Percentiles rank a stretch among this genome's conserved stretches.
Evolutionary conservation across 64 coral and sea anemone species (phyloP).

Genomic region (Stichodactyla mertensii): DNA sequence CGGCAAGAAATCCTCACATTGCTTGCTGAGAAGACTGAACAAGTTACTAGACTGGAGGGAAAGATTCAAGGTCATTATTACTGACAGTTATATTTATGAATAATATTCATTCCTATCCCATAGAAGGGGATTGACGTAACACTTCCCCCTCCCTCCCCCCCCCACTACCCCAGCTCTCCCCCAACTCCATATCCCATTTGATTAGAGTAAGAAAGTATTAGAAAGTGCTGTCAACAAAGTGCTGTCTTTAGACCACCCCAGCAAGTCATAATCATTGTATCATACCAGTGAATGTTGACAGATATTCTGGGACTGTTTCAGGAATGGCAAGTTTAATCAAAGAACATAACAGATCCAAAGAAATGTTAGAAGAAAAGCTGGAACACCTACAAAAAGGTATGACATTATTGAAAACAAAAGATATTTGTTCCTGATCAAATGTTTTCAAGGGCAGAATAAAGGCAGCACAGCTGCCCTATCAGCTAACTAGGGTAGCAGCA

Average conservation of each 20-base stretch:
- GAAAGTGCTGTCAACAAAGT: too few relatives aligned
- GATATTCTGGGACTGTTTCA: not conserved
- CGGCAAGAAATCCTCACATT: constrained; percentile 74
- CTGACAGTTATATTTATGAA: not conserved
- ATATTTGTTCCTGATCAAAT: too few relatives aligned
- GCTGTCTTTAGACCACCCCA: too few relatives aligned
- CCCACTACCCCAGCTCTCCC: too few relatives aligned
- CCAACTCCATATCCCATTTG: too few relatives aligned
- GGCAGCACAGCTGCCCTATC: not conserved
- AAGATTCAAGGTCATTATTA: constrained; percentile 71
- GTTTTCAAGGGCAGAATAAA: not conserved
- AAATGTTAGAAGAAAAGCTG: constrained; percentile 65
- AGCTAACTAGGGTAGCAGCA: not conserved
- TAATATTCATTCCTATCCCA: too few relatives aligned
- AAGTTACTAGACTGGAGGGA: constrained; percentile 66
- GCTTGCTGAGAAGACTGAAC: constrained; percentile 56
- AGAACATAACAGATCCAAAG: constrained; percentile 67
- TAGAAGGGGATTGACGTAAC: too few relatives aligned
- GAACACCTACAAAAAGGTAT: constrained; percentile 62
- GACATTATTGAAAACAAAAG: not conserved
- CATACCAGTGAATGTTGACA: too few relatives aligned
- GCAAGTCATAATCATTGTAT: too few relatives aligned
- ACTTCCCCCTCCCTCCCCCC: too few relatives aligned
- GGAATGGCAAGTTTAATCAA: constrained; percentile 75
- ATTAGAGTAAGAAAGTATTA: too few relatives aligned